Evolutionary conservation across 2,888 invertebrate genomes (phyloP), one percentile per base, ranked within the genome.

Genomic region (Acrobasis repandana): DNA sequence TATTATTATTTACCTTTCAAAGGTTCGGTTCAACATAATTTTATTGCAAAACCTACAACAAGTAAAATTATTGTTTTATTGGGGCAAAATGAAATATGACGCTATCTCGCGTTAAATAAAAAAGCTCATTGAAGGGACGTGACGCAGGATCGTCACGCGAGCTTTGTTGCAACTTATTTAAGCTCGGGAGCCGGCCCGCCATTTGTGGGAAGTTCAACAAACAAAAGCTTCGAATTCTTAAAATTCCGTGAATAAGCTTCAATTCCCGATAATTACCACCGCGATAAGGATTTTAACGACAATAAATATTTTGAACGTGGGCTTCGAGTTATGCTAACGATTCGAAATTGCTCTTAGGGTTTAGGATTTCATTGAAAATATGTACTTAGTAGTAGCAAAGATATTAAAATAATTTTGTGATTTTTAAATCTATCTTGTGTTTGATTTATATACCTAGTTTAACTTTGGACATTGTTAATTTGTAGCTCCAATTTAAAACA

Each of bases 101-200:
- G 43, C 43, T 51, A 51, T 51, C 33, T 34, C 75, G 79, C 80
- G 86, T 86, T 86, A 88, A 88, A 28, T 28, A 28, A 88, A 88
- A 43, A 43, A 43, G 43, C 87, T 85, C 85, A 87, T 86, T 87
- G 84, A 83, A 87, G 85, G 82, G 85, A 49, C 28, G 47, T 43
- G 85, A 79, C 80, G 79, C 83, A 67, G 61, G 54, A 58, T 62
- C 68, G 71, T 66, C 67, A 70, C 71, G 68, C 76, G 70, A 70
- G 77, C 79, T 80, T 85, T 86, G 84, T 85, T 81, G 77, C 74
- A 75, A 74, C 73, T 73, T 73, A 77, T 79, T 28, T 76, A 76
- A 74, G 65, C 65, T 50, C 54, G 56, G 58, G 62, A 61, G 61
- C 62, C 61, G 64, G 69, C 69, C 66, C 66, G 64, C 64, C 65